phyloP scores from a whole-genome alignment of 37 sponge, comb jelly and placozoan genomes.

The Agelas oroides region DNA sequence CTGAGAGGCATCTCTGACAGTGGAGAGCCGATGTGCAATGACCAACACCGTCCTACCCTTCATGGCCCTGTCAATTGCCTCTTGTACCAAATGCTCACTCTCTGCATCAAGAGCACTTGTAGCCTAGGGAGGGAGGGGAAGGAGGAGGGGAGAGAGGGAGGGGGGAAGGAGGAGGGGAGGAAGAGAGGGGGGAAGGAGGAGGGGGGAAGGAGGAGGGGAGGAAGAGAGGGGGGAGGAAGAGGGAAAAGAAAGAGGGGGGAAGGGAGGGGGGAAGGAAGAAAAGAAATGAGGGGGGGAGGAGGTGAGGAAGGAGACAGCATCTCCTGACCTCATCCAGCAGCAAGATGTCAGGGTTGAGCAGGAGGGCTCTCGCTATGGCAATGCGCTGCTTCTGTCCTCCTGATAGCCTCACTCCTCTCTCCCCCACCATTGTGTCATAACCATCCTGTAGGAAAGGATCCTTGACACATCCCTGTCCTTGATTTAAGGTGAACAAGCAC shows the following conservation, averaged over 20 bases:
- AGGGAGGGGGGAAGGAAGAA: too few species aligned
- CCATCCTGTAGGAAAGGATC: conserved; percentile 49
- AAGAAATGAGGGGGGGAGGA: too few species aligned
- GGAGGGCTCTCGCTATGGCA: conserved; percentile 84
- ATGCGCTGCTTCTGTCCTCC: conserved; percentile 91
- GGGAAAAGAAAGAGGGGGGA: too few species aligned
- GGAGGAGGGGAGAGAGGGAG: not conserved
- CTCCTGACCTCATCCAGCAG: conserved; percentile 86
- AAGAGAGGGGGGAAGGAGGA: too few species aligned
- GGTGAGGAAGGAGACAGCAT: too few species aligned
- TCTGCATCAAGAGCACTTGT: conserved; percentile 95
- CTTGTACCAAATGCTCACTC: conserved; percentile 91
- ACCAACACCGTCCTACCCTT: conserved; percentile 86
- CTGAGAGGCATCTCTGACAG: conserved; percentile 85
- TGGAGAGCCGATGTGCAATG: conserved; percentile 89
- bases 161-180: too few species aligned
- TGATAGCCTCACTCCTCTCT: conserved; percentile 85
- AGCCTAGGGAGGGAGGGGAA: conserved; percentile 56
- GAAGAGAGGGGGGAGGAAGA: too few species aligned
- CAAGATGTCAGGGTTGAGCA: conserved; percentile 77
- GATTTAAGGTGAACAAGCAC: too few species aligned
- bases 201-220: too few species aligned
- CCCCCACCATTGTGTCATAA: conserved; percentile 86
- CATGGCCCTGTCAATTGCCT: conserved; percentile 92
- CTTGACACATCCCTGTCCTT: too few species aligned